These are phyloP conservation scores for Cryptus viduatorius DNA, from an alignment of 2,888 invertebrate species.

Conservation along the genomic window DNA sequence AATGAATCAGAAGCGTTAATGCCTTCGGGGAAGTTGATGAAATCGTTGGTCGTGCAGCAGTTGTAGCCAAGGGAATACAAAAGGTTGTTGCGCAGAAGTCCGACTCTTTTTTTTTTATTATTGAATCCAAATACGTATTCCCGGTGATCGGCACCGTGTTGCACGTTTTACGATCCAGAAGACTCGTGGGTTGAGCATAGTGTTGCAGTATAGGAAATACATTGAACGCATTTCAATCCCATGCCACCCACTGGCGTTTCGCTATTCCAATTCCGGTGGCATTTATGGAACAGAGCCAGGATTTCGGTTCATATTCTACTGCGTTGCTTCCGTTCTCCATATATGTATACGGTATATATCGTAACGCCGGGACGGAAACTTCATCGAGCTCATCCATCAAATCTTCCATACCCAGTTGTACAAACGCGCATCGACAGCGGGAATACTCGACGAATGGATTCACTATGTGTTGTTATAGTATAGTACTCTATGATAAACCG, in stretches of 20 bases:
- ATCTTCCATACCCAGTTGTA: constrained; percentile 58
- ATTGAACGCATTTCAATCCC: constrained; percentile 44
- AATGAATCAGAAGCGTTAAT: constrained; percentile 16
- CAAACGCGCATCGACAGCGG: constrained; percentile 23
- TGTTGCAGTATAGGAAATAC: constrained; percentile 15
- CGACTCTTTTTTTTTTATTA: constrained; percentile 26
- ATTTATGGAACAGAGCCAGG: constrained; percentile 65
- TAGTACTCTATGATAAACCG: neutral
- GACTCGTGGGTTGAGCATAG: constrained; percentile 7
- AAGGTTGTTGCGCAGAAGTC: neutral
- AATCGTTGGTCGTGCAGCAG: neutral
- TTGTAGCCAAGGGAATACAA: neutral
- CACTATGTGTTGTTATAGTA: constrained; percentile 2
- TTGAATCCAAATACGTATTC: constrained; percentile 3
- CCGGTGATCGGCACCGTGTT: constrained; percentile 58
- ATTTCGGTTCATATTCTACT: constrained; percentile 59
- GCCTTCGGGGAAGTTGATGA: constrained; percentile 49
- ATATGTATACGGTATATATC: constrained; percentile 10
- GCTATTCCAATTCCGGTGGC: constrained; percentile 42
- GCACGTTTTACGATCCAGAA: constrained; percentile 57
- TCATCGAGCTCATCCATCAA: constrained; percentile 72
- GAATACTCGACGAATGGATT: constrained; percentile 7
- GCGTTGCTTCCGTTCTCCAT: constrained; percentile 27
- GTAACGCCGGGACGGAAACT: constrained; percentile 68
- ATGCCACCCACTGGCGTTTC: constrained; percentile 30